A percentile compares a stretch with the other conserved stretches of the same genome.
These are phyloP conservation scores for Cataglyphis cursor DNA, from an alignment of 2,888 invertebrate genomes.

Conservation along the genomic window DNA sequence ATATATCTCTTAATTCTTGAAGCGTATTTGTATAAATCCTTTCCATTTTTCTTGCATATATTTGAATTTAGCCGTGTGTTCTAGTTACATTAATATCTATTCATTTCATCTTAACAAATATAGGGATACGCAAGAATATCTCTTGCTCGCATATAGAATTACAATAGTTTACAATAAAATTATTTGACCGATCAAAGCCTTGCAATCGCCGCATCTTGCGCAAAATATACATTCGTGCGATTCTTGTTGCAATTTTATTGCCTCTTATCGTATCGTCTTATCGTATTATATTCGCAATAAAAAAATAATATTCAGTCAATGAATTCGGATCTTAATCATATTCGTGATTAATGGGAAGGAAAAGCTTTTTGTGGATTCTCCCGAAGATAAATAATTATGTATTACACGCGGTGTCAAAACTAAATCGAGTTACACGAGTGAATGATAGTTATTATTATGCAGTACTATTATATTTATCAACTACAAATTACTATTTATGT, in stretches of 20 bases:
- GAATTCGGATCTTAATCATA: constrained; percentile 81
- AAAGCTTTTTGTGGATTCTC: constrained; percentile 66
- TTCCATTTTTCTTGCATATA: constrained; percentile 12
- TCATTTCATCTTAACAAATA: not conserved
- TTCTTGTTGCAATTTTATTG: constrained; percentile 25
- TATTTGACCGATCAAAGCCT: constrained; percentile 22
- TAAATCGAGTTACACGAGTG: constrained; percentile 2
- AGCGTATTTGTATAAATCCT: not conserved
- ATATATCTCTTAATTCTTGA: not conserved
- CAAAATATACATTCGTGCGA: constrained; percentile 50
- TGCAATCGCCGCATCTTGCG: constrained; percentile 23
- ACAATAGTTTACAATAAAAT: constrained; percentile 31
- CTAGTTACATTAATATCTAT: not conserved
- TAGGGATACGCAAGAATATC: not conserved
- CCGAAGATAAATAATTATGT: constrained; percentile 19
- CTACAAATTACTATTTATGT: not conserved
- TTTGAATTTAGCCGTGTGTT: constrained; percentile 17
- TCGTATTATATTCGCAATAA: constrained; percentile 76
- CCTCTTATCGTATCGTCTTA: constrained; percentile 50
- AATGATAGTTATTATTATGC: not conserved
- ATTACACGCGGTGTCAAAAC: constrained; percentile 16
- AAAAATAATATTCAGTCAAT: constrained; percentile 86
- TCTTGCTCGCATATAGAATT: constrained; percentile 4
- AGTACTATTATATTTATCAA: not conserved
- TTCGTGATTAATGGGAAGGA: constrained; percentile 76